A percentile compares a stretch with the other conserved stretches of the same genome.
Evolutionary conservation across 2,888 invertebrate genomes (phyloP).

Genomic region (Tachystola acroxantha): DNA sequence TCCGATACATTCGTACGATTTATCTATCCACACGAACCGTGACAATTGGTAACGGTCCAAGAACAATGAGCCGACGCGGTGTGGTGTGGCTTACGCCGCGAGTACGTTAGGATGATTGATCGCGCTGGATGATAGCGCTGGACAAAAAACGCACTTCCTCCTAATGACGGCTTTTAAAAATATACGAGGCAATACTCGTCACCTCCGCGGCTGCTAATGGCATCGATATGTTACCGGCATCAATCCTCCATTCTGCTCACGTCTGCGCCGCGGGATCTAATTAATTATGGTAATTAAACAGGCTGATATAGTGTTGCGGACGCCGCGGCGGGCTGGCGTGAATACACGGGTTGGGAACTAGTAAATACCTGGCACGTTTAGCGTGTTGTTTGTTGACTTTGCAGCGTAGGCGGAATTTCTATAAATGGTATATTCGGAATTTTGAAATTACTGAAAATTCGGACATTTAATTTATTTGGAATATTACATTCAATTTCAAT

Average conservation of each 20-base stretch:
- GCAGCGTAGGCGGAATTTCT: too few species aligned
- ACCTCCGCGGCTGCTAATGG: conserved; percentile 51
- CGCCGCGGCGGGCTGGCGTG: conserved; percentile 5
- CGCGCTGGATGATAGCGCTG: conserved; percentile 45
- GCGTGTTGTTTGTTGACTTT: neutral
- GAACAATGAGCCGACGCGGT: conserved; percentile 31
- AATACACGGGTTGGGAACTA: conserved; percentile 1
- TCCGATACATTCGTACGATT: conserved; percentile 1
- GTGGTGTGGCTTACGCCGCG: conserved; percentile 19
- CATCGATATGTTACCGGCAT: conserved; percentile 68
- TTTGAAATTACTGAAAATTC: too few species aligned
- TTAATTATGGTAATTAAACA: conserved; percentile 76
- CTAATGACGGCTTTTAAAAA: conserved; percentile 67
- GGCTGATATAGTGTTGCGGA: conserved; percentile 36
- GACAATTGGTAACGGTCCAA: conserved; percentile 45
- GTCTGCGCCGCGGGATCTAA: conserved; percentile 67
- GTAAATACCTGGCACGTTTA: neutral
- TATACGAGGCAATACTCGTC: conserved; percentile 52
- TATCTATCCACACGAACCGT: conserved; percentile 11
- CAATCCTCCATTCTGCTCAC: conserved; percentile 69
- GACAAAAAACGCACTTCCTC: conserved; percentile 57
- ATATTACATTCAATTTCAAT: too few species aligned
- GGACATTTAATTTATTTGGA: too few species aligned
- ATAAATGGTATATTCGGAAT: too few species aligned
- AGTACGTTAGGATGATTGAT: conserved; percentile 61